Conservation (phyloP, 2,888 invertebrate species). For the Eupelmus urozonus region DNA sequence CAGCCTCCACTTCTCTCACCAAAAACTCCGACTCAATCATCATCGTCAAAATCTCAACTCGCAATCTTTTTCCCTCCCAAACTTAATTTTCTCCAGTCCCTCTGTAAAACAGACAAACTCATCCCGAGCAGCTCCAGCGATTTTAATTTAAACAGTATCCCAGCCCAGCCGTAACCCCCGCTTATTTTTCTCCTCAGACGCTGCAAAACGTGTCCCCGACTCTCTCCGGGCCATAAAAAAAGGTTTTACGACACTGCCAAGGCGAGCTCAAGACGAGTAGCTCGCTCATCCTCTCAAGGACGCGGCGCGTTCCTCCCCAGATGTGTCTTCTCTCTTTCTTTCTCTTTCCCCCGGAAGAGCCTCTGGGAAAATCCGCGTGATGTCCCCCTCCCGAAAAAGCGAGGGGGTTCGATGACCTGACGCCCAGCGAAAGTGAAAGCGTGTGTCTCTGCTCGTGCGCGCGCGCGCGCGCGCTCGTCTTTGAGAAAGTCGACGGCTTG, state of each 20-base stretch:
- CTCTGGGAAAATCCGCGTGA: neutral
- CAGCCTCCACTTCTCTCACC: too few species aligned
- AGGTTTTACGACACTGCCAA: slow-evolving; percentile 50
- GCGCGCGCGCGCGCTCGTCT: neutral
- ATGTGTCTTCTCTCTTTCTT: slow-evolving; percentile 23
- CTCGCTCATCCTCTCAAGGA: slow-evolving; percentile 53
- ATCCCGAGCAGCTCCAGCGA: neutral
- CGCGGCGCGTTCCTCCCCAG: slow-evolving; percentile 43
- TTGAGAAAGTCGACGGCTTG: slow-evolving; percentile 30
- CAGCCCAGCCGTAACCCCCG: slow-evolving; percentile 4
- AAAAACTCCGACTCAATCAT: too few species aligned
- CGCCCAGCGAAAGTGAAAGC: slow-evolving; percentile 47
- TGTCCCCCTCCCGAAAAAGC: too few species aligned
- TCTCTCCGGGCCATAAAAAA: slow-evolving; percentile 45
- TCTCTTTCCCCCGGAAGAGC: neutral
- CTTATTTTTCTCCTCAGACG: slow-evolving; percentile 8
- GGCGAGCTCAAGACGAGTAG: slow-evolving; percentile 4
- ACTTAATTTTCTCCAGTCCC: too few species aligned
- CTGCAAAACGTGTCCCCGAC: slow-evolving; percentile 16
- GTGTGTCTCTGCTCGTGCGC: slow-evolving; percentile 15
- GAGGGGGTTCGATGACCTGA: slow-evolving; percentile 52
- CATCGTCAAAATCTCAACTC: too few species aligned
- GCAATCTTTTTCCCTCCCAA: too few species aligned
- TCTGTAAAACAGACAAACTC: too few species aligned
- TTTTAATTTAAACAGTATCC: slow-evolving; percentile 16